Conservation (phyloP, 2,797 vertebrate genomes). For the Notamacropus eugenii region DNA sequence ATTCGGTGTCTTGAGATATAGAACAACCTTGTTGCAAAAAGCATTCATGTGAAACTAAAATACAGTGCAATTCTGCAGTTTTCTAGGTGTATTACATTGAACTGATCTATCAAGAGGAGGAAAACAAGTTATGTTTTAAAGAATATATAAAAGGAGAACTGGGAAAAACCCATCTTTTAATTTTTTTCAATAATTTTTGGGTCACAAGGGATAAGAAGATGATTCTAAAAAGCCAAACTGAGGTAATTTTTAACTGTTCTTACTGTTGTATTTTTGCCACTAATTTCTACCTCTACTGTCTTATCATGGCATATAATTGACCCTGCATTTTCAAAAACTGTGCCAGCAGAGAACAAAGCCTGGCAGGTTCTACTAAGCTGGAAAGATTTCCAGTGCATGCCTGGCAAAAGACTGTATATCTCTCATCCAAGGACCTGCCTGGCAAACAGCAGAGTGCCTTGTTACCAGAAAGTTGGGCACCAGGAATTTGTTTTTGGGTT, state of each 20-base stretch:
- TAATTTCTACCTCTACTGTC: neutral
- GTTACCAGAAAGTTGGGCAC: neutral
- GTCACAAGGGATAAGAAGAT: neutral
- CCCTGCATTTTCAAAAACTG: neutral
- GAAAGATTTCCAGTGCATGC: neutral
- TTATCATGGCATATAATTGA: neutral
- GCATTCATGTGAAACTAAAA: neutral
- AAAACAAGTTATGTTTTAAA: conserved; percentile 18
- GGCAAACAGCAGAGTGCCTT: neutral
- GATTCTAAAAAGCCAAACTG: neutral
- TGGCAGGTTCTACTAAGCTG: neutral
- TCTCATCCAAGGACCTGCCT: neutral
- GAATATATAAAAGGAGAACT: neutral
- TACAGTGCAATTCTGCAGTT: neutral
- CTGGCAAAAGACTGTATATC: neutral
- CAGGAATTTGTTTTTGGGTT: neutral
- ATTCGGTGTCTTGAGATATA: neutral
- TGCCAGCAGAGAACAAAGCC: neutral
- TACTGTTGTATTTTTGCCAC: neutral
- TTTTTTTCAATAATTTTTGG: neutral
- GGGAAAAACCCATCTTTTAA: neutral
- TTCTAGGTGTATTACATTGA: neutral
- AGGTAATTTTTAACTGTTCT: neutral
- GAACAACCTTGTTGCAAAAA: neutral
- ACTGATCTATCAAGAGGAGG: neutral